Evolutionary conservation across 2,113 vertebrate species (phyloP).

Genomic region (Lasiurus cinereus): DNA sequence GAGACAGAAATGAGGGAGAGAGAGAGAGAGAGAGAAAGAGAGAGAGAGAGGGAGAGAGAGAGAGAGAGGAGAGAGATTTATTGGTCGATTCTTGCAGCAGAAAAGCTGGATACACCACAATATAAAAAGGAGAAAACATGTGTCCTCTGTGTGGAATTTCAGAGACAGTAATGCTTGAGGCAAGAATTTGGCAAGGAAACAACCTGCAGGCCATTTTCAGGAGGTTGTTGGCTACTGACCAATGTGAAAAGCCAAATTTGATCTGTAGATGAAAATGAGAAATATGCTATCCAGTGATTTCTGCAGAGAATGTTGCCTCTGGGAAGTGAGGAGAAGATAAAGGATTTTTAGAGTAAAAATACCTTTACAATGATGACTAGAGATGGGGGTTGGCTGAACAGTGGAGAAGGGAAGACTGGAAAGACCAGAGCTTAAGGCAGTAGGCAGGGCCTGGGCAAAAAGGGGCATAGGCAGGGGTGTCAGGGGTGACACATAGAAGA

Average conservation of each 20-base stretch:
- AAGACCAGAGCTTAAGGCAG: neutral
- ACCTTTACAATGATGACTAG: neutral
- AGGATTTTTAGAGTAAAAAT: neutral
- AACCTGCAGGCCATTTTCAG: constrained; percentile 52
- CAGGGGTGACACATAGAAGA: neutral
- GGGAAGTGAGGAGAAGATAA: constrained; percentile 29
- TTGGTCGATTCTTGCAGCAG: constrained; percentile 37
- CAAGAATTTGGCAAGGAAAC: constrained; percentile 56
- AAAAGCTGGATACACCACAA: neutral
- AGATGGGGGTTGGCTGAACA: neutral
- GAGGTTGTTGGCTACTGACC: constrained; percentile 48
- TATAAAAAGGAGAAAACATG: neutral
- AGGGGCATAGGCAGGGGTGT: neutral
- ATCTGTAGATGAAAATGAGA: constrained; percentile 49
- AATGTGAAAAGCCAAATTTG: constrained; percentile 51
- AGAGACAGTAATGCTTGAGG: neutral
- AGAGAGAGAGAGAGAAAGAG: neutral
- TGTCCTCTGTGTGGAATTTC: constrained; percentile 22
- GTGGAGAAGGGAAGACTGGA: neutral
- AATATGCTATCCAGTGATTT: constrained; percentile 38
- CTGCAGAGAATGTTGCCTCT: constrained; percentile 39
- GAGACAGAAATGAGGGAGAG: no score
- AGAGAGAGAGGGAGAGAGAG: no score
- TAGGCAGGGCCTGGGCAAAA: neutral
- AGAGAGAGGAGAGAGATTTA: neutral